Conservation (phyloP, 1,140 invertebrate species). For the Cyclina sinensis region DNA sequence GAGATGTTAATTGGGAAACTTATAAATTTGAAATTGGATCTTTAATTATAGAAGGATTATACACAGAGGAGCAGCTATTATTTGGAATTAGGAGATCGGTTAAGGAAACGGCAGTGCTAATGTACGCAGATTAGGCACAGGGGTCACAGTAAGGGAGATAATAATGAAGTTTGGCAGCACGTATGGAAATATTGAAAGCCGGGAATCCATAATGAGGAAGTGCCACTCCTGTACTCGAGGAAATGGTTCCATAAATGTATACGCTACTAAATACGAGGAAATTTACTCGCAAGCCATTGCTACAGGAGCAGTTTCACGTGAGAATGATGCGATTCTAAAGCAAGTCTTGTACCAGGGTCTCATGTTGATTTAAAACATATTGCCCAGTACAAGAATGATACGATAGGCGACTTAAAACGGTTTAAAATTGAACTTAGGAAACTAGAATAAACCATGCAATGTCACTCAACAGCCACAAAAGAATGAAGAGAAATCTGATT, state of each 20-base stretch:
- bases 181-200: background rate
- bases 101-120: background rate
- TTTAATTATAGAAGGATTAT: too few species aligned
- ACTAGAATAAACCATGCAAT: background rate
- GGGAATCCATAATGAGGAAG: background rate
- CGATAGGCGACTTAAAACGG: background rate
- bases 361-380: background rate
- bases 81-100: too few species aligned
- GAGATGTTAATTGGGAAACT: too few species aligned
- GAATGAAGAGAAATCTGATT: background rate
- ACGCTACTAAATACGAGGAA: constrained; percentile 5
- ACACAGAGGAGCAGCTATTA: too few species aligned
- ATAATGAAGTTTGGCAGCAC: background rate
- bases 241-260: background rate
- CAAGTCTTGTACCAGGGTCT: constrained; percentile 11
- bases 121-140: background rate
- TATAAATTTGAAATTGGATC: too few species aligned
- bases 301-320: background rate
- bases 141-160: background rate
- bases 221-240: background rate
- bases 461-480: background rate
- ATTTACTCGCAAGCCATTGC: background rate
- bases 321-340: background rate
- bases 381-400: background rate
- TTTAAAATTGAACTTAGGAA: constrained; percentile 12